Evolutionary conservation across 2,888 invertebrate species (phyloP).

Genomic region (Desoria tigrina): DNA sequence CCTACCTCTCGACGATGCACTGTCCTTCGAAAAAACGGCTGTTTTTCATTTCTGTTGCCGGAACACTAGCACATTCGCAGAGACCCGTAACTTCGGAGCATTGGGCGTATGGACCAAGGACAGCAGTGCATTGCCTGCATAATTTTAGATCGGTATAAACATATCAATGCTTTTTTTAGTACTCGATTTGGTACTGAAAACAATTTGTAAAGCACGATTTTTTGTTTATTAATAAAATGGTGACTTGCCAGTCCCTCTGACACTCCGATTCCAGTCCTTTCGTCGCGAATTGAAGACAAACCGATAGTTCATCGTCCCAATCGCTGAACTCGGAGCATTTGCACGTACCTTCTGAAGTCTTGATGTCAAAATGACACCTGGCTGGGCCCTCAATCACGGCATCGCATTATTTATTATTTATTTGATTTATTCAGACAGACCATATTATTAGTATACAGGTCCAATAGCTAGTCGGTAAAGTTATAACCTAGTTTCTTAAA

Average conservation of each 20-base stretch:
- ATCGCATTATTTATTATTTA: too few species aligned
- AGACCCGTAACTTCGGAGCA: constrained; percentile 5
- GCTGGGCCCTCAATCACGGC: constrained; percentile 6
- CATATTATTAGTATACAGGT: too few species aligned
- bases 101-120: background rate
- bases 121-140: background rate
- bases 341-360: background rate
- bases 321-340: background rate
- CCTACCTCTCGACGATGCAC: constrained; percentile 4
- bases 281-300: background rate
- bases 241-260: too few species aligned
- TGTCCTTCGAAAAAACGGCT: background rate
- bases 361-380: constrained; percentile 3
- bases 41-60: background rate
- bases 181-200: too few species aligned
- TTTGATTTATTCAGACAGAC: too few species aligned
- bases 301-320: background rate
- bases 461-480: too few species aligned
- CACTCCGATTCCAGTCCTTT: background rate
- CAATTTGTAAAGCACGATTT: too few species aligned
- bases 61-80: background rate
- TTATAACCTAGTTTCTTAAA: too few species aligned
- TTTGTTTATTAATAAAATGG: too few species aligned
- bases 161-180: too few species aligned
- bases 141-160: too few species aligned